Conservation (phyloP, 2,888 invertebrate genomes). For the Horisme vitalbata region DNA sequence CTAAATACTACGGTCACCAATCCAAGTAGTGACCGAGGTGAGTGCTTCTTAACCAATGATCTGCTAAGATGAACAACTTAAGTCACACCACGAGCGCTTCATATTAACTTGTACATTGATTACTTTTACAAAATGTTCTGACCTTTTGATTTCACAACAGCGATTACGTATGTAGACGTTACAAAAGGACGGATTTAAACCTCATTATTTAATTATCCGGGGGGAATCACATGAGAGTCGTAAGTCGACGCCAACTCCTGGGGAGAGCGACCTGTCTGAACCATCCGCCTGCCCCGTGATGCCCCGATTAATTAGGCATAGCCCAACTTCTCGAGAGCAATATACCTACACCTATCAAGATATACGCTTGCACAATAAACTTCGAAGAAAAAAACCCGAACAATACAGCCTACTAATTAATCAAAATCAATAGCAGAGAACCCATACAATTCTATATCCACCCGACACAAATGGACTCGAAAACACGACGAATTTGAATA, state of each 20-base stretch:
- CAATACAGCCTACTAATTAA: constrained; percentile 53
- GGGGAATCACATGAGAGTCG: constrained; percentile 59
- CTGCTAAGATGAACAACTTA: too few species aligned
- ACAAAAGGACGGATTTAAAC: constrained; percentile 58
- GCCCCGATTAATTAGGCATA: constrained; percentile 67
- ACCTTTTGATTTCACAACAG: constrained; percentile 5
- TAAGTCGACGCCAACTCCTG: constrained; percentile 54
- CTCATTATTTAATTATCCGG: constrained; percentile 72
- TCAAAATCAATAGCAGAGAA: constrained; percentile 54
- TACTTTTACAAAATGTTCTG: background rate
- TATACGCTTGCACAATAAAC: constrained; percentile 5
- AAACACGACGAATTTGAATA: constrained; percentile 79
- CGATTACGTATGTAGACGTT: constrained; percentile 10
- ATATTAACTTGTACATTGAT: too few species aligned
- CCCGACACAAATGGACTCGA: constrained; percentile 70
- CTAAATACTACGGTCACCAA: too few species aligned
- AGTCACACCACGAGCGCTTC: too few species aligned
- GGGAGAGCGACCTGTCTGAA: constrained; percentile 59
- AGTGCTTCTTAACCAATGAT: too few species aligned
- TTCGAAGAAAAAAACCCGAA: constrained; percentile 22
- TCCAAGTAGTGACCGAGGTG: too few species aligned
- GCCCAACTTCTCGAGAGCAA: constrained; percentile 31
- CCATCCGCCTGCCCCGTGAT: constrained; percentile 52
- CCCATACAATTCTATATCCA: constrained; percentile 56
- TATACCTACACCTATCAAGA: constrained; percentile 6